A percentile compares a stretch with the other conserved stretches of the same genome.
Conservation (phyloP, 2,888 invertebrate genomes). For the Allacma fusca region DNA sequence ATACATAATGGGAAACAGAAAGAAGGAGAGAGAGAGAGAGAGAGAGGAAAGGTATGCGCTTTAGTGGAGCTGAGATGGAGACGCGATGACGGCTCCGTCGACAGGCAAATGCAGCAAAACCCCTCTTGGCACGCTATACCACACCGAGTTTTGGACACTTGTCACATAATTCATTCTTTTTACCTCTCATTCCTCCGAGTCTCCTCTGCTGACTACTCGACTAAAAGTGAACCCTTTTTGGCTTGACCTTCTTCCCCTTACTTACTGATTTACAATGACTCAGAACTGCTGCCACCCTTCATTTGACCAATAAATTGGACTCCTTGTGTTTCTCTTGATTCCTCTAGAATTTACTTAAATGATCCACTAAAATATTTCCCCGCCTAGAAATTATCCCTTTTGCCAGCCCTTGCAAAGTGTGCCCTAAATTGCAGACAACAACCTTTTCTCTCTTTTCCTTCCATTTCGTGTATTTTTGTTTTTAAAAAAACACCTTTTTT, state of each 20-base stretch:
- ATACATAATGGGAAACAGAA: conserved; percentile 28
- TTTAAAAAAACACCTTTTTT: no score
- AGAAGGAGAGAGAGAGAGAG: conserved; percentile 59
- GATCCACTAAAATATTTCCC: not conserved
- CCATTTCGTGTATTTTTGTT: no score
- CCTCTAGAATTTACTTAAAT: not conserved
- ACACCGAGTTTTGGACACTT: conserved; percentile 47
- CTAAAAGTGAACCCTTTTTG: conserved; percentile 33
- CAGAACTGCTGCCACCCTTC: conserved; percentile 40
- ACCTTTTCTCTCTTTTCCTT: no score
- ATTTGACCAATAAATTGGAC: conserved; percentile 41
- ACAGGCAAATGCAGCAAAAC: conserved; percentile 49
- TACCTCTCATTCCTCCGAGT: conserved; percentile 34
- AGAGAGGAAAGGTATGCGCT: conserved; percentile 48
- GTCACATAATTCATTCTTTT: conserved; percentile 54
- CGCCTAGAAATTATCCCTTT: not conserved
- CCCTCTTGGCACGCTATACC: conserved; percentile 43
- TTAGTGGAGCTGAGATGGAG: conserved; percentile 56
- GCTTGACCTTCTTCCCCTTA: conserved; percentile 30
- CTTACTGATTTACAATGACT: conserved; percentile 34
- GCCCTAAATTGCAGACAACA: no score
- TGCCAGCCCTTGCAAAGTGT: not conserved
- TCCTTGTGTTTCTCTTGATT: conserved; percentile 25
- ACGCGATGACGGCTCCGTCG: conserved; percentile 59
- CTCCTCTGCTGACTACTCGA: conserved; percentile 16